These are phyloP conservation scores for Argya squamiceps DNA, from an alignment of 2,797 vertebrate genomes.

Conservation along the genomic window DNA sequence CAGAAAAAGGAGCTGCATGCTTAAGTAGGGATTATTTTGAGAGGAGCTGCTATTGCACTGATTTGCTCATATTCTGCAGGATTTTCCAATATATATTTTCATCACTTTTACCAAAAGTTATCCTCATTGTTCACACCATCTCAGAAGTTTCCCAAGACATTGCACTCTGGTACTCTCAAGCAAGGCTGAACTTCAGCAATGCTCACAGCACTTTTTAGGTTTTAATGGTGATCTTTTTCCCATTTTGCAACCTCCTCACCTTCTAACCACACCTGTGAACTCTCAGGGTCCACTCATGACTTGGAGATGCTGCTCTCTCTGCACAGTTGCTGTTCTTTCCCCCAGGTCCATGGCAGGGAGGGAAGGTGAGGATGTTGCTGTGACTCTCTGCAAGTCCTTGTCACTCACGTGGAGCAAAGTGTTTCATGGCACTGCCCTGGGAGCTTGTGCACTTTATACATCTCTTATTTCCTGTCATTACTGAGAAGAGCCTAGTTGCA, in stretches of 20 bases:
- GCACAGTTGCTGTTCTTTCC: neutral
- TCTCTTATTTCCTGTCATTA: conserved; percentile 33
- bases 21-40: neutral
- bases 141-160: neutral
- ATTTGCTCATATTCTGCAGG: neutral
- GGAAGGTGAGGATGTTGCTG: neutral
- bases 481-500: conserved; percentile 5
- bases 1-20: neutral
- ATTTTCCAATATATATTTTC: neutral
- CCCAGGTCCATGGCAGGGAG: neutral
- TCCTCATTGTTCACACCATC: neutral
- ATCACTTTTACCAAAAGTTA: neutral
- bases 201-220: neutral
- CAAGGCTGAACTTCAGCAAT: neutral
- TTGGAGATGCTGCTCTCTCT: neutral
- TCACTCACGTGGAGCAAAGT: neutral
- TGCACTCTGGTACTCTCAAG: neutral
- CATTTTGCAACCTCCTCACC: neutral
- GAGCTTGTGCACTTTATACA: neutral
- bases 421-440: neutral
- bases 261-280: neutral
- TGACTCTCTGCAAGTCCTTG: fast-evolving
- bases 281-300: neutral
- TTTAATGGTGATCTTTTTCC: neutral
- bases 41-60: neutral